These are phyloP conservation scores for Sylvicapra grimmia DNA, from an alignment of 2,113 vertebrate species.

Conservation along the genomic window DNA sequence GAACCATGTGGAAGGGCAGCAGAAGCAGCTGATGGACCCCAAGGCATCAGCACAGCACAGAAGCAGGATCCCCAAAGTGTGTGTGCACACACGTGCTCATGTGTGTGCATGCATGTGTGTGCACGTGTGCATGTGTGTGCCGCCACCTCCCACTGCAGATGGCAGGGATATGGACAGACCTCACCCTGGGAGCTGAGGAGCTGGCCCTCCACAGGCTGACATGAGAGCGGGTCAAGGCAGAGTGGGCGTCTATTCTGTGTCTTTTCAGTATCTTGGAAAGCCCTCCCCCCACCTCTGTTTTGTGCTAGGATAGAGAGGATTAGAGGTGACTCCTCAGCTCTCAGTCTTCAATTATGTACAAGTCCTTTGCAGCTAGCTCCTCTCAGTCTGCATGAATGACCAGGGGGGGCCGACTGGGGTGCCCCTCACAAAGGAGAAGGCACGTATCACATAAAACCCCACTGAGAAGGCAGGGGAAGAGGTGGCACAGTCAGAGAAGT, in stretches of 20 bases:
- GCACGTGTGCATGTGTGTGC: rapidly evolving
- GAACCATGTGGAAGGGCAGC: neutral
- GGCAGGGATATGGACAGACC: neutral
- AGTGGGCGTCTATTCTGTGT: neutral
- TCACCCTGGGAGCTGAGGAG: neutral
- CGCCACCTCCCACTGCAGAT: rapidly evolving
- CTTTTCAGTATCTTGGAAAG: neutral
- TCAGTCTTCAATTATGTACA: neutral
- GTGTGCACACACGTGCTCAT: rapidly evolving
- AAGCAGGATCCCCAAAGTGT: neutral
- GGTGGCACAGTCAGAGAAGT: neutral
- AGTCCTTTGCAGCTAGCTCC: neutral
- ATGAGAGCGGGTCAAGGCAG: neutral
- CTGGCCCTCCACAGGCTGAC: neutral
- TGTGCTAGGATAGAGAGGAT: neutral
- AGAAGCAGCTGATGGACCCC: rapidly evolving
- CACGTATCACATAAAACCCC: neutral
- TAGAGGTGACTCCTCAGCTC: neutral
- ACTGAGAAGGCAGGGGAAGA: neutral
- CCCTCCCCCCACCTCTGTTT: neutral
- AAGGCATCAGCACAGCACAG: neutral
- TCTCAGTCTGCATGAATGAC: neutral
- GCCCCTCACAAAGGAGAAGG: neutral
- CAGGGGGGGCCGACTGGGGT: neutral
- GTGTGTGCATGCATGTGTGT: rapidly evolving